Evolutionary conservation across 2,888 invertebrate genomes (phyloP).

Genomic region (Pandemis heparana): DNA sequence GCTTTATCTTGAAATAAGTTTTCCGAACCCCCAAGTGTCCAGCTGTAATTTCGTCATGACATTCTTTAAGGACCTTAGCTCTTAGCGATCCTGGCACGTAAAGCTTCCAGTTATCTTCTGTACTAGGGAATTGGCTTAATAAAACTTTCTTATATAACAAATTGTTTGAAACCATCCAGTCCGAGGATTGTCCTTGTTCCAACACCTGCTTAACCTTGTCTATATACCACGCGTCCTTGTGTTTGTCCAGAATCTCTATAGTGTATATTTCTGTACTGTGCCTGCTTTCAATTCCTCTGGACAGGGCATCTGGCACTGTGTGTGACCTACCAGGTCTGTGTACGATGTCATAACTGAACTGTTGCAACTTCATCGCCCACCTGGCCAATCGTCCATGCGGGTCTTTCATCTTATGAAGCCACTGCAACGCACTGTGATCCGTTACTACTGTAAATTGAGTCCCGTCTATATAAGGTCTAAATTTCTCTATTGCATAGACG

Average conservation of each 20-base stretch:
- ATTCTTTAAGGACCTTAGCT: not conserved
- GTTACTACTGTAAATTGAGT: slow-evolving; percentile 35
- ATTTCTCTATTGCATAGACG: slow-evolving; percentile 21
- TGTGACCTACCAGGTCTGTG: not conserved
- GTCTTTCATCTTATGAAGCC: slow-evolving; percentile 43
- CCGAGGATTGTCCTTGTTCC: too few relatives aligned
- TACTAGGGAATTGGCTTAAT: slow-evolving; percentile 4
- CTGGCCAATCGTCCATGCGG: slow-evolving; percentile 43
- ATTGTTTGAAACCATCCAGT: too few relatives aligned
- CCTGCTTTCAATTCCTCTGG: not conserved
- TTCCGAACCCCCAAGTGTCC: slow-evolving; percentile 10
- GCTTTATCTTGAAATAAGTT: not conserved
- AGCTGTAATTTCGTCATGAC: slow-evolving; percentile 8
- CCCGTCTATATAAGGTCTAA: slow-evolving; percentile 43
- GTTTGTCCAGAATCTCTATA: slow-evolving; percentile 2
- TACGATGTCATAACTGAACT: slow-evolving; percentile 26
- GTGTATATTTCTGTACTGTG: not conserved
- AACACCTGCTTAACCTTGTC: not conserved
- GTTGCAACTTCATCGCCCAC: slow-evolving; percentile 42
- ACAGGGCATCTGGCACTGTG: not conserved
- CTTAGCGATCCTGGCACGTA: not conserved
- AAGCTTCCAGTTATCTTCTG: not conserved
- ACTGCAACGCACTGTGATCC: slow-evolving; percentile 41
- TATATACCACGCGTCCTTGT: slow-evolving; percentile 10
- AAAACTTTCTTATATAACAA: not conserved